Evolutionary conservation across 2,888 invertebrate genomes (phyloP), one percentile per base, ranked within the genome.

Genomic region (Argynnis bischoffii): DNA sequence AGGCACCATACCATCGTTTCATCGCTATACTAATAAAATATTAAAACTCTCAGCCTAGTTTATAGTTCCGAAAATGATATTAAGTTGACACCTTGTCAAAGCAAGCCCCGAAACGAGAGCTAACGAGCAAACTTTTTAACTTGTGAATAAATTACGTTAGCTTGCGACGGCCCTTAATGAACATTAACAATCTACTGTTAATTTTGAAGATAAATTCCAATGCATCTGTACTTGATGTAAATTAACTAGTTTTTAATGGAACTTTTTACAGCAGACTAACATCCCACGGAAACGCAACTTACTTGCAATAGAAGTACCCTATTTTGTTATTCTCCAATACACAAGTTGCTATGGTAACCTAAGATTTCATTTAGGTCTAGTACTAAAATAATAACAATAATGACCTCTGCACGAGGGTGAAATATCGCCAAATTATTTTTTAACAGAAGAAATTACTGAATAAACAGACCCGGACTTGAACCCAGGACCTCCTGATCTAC

Each of bases 61-160:
- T 63, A 63, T 66, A 69, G 64, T 72, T 66, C 65, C 74, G 61
- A 72, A 71, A 74, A 74, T 50, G 66, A 67, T 67, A 71, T 73
- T 69, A 72, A 71, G 69, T 64, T 72, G 69, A 70, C 67, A 72
- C 73, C 68, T 74, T 77, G 75, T 66, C 74, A 76, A 69, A 56
- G 61, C 64, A 48, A 71, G 61, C 60, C 56, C 56, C 66, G 63
- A 69, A 65, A 72, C 71, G 64, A 47, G 76, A 78, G 78, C 74
- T 81, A 81, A 80, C 79, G 78, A 82, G 79, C 75, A 69, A 82
- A 82, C 78, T 81, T 82, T 81, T 78, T 75, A 79, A 78, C 76
- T 81, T 80, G 79, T 82, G 81, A 82, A 83, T 83, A 82, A 81
- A 81, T 83, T 83, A 80, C 75, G 75, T 76, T 72, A 73, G 71